Base-by-base conservation (phyloP, 2,888 invertebrate genomes). In the Bombylius major region DNA sequence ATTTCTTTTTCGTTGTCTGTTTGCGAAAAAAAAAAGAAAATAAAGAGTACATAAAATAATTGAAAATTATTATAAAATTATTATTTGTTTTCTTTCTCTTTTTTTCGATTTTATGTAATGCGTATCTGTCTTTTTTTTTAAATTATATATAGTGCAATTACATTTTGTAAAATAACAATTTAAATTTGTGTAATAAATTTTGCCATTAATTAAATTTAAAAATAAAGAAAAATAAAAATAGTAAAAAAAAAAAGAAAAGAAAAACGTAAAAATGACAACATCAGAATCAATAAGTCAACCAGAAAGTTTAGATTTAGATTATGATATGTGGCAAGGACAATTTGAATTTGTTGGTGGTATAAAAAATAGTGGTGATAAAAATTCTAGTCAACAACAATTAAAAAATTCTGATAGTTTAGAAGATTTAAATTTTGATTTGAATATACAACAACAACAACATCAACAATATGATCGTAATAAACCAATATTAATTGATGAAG, bases 271-370 rank as follows among this genome's bases (percentile, higher is more conserved):
- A 44, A 55, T 55, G 55, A 55, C 55, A 50, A 55, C 55, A 12
- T 55, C 55, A 67, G 67, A 72, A 69, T 69, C 73, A 64, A 66
- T 70, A 60, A 74, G 73, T 65, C 73, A 73, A 67, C 73, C 73
- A 67, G 81, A 81, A 64, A 80, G 80, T 68, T 72, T 84, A 65
- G 88, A 87, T 68, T 77, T 89, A 73, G 88, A 87, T 72, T 88
- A 86, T 72, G 89, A 90, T 69, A 84, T 89, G 82, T 90, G 89
- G 89, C 87, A 89, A 71, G 89, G 89, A 58, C 89, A 89, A 76
- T 90, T 90, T 67, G 87, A 89, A 75, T 88, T 89, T 73, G 81
- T 88, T 64, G 88, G 88, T 48, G 59, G 53, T 62, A 59, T 47
- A 46, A 58, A 57, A 39, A 54, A 49, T 44, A 59, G 52, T 31